Conservation (phyloP, 1,140 invertebrate genomes). For the Drosophila cardini region DNA sequence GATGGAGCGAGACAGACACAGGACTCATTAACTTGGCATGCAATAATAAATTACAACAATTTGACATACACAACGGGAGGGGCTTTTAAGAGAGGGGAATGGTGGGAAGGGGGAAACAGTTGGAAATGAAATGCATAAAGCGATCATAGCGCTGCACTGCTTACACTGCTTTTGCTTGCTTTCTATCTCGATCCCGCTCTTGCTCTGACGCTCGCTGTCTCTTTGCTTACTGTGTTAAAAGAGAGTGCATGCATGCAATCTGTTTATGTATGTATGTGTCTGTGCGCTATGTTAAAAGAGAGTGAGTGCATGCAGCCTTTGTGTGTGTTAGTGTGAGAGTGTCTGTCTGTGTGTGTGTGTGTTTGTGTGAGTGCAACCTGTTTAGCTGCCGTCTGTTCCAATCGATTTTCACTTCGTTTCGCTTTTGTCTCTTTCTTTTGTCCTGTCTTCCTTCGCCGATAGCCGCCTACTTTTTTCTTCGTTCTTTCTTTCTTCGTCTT, state of each 20-base stretch:
- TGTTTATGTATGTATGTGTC: background rate
- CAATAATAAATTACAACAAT: slow-evolving; percentile 79
- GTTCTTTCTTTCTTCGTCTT: background rate
- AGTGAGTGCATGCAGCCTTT: background rate
- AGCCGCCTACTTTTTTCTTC: slow-evolving; percentile 32
- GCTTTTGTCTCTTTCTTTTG: slow-evolving; percentile 1
- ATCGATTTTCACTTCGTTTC: background rate
- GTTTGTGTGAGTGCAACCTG: slow-evolving; percentile 26
- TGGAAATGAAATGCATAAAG: slow-evolving; percentile 6
- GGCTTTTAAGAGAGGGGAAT: background rate
- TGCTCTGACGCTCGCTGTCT: background rate
- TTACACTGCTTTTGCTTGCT: slow-evolving; percentile 10
- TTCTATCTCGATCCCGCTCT: background rate
- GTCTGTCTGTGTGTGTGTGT: slow-evolving; percentile 12
- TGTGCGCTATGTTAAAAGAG: background rate
- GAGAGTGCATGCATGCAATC: background rate
- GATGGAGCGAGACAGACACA: slow-evolving; percentile 25
- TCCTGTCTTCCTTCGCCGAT: slow-evolving; percentile 27
- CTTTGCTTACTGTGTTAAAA: background rate
- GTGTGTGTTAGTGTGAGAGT: background rate
- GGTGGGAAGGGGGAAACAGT: slow-evolving; percentile 6
- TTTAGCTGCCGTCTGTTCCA: slow-evolving; percentile 31
- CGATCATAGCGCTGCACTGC: slow-evolving; percentile 8
- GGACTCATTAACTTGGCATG: slow-evolving; percentile 74
- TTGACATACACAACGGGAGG: slow-evolving; percentile 53